These are phyloP conservation scores for Carcharodon carcharias DNA, from an alignment of 2,797 vertebrate genomes.

Conservation along the genomic window DNA sequence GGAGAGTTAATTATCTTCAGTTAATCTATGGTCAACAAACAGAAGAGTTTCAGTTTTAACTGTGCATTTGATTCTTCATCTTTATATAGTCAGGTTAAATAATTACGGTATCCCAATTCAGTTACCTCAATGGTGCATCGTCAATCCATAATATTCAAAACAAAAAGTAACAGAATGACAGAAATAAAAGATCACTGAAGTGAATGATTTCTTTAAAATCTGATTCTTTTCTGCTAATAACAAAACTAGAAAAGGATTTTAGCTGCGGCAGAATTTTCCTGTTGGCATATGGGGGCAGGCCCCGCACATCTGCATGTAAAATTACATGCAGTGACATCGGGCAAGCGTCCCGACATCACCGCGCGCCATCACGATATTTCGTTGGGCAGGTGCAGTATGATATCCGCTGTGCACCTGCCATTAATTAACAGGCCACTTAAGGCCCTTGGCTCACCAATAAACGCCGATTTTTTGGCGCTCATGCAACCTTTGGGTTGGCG, in stretches of 20 bases:
- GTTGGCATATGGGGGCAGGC: no score
- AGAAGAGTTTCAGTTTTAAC: background rate
- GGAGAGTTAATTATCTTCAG: background rate
- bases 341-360: no score
- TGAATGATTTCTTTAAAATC: background rate
- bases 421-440: no score
- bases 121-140: background rate
- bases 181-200: background rate
- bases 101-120: background rate
- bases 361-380: no score
- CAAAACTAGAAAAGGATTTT: background rate
- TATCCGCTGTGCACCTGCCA: no score
- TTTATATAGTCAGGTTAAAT: background rate
- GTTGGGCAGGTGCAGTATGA: no score
- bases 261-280: background rate
- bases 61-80: background rate
- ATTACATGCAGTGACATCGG: no score
- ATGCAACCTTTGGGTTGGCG: no score
- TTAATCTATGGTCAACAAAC: background rate
- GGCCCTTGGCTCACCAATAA: no score
- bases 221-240: background rate
- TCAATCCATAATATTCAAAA: background rate
- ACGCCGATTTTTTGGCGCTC: no score
- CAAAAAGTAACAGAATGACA: background rate
- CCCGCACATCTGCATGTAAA: no score